Base-by-base conservation (phyloP, 2,113 vertebrate species). In the Osmerus mordax region DNA sequence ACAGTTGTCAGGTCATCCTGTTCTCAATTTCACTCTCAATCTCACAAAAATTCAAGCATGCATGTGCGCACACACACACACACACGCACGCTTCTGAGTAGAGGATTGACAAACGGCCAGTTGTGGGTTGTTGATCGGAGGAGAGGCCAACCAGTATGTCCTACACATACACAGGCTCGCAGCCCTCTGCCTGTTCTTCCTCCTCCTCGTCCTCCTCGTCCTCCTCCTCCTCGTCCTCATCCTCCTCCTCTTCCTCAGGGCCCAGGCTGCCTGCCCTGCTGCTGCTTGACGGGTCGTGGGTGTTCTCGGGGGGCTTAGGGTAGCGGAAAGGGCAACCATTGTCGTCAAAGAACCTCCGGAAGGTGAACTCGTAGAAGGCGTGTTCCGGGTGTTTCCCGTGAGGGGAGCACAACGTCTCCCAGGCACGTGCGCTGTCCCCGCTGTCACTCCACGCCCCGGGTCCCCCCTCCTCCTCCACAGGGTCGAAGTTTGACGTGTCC, bases 401-500 rank as follows among this genome's bases (percentile, higher is more conserved):
- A 0, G 94, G 91, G 8, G 93, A 93, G 71, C 93, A 90, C n/a
- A 97, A 91, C 0, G 89, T 80, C 75, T 98, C 97, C 93, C 95
- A 91, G 0, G 96, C 91, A 75, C 93, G 93, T 67, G 92, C 88
- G 82, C 95, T 95, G 78, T 97, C 96, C 36, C 92, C 94, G 0
- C 96, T 97, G 67, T 95, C 92, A 0, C 92, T 93, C 94, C 95
- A 97, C 0, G 95, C 95, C 54, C 92, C 90, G 0, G 90, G 94
- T 2, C 92, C 93, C 21, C 92, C 89, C 62, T 98, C 97, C 74
- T 98, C 97, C 71, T 98, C 97, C 59, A 99, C 95, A 0, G 97
- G 97, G 87, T 99, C 97, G 56, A 99, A 99, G 90, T 99, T 99
- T n/a, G 97, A 99, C 12, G 97, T 99, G 90, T 99, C 97, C 95